Percentiles rank a stretch among this genome's conserved stretches.
These are phyloP conservation scores for Spondyliosoma cantharus DNA, from an alignment of 2,797 vertebrate species.

Conservation along the genomic window DNA sequence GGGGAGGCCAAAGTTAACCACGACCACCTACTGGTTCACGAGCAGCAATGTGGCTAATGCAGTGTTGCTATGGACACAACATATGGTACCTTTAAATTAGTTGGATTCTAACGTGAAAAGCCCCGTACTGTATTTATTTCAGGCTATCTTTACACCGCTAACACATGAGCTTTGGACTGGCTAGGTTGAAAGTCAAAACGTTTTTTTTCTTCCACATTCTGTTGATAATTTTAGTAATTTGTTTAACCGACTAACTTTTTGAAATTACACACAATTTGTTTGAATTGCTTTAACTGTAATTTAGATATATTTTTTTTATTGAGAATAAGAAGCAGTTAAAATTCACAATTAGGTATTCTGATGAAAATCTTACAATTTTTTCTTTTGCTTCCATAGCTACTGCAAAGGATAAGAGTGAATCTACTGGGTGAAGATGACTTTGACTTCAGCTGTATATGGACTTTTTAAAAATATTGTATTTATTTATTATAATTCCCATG, in stretches of 20 bases:
- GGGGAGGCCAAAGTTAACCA: background rate
- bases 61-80: background rate
- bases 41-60: background rate
- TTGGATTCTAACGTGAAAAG: no score
- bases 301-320: background rate
- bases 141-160: no score
- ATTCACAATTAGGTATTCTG: no score
- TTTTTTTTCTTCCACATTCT: no score
- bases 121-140: no score
- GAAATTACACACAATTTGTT: background rate
- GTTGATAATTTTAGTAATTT: no score
- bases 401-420: background rate
- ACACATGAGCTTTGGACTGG: no score
- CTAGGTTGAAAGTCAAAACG: no score
- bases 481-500: background rate
- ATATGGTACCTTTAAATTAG: no score
- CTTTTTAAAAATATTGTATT: no score
- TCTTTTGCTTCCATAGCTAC: slow-evolving; percentile 3
- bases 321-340: background rate
- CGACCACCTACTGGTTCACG: background rate
- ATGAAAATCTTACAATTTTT: background rate
- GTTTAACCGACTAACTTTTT: background rate
- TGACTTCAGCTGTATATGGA: background rate
- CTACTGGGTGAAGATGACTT: slow-evolving; percentile 8
- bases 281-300: no score